Evolutionary conservation across 2,888 invertebrate species (phyloP).

Genomic region (Muscina levida): DNA sequence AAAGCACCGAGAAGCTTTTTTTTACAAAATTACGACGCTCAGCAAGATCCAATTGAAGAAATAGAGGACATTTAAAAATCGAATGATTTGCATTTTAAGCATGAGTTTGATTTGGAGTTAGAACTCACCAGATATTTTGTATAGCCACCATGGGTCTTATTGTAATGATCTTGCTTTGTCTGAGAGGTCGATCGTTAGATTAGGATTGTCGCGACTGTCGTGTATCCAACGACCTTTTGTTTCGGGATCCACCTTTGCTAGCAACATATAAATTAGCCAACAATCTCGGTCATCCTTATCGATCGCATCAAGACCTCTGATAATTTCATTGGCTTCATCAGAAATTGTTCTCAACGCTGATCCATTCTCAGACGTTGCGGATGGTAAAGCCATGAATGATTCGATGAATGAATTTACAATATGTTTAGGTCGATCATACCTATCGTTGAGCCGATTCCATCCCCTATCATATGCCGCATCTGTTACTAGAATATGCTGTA

Average conservation of each 20-base stretch:
- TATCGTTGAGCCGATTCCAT: conserved; percentile 51
- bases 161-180: background rate
- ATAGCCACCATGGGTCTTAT: conserved; percentile 8
- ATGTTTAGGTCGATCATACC: conserved; percentile 54
- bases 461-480: conserved; percentile 59
- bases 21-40: conserved; percentile 36
- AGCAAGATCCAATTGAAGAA: conserved; percentile 32
- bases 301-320: conserved; percentile 57
- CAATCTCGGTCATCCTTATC: conserved; percentile 42
- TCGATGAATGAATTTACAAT: conserved; percentile 59
- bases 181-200: background rate
- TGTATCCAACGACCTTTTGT: conserved; percentile 54
- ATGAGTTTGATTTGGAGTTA: background rate
- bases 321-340: conserved; percentile 59
- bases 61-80: conserved; percentile 38
- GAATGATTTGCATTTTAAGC: conserved; percentile 34
- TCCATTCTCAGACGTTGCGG: conserved; percentile 33
- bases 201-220: conserved; percentile 30
- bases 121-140: conserved; percentile 23
- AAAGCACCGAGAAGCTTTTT: no score
- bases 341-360: conserved; percentile 50
- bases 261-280: conserved; percentile 55
- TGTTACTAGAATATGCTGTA: conserved; percentile 58
- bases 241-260: conserved; percentile 43
- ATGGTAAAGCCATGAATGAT: conserved; percentile 45